These are phyloP conservation scores for Neosalanx taihuensis DNA, from an alignment of 2,797 vertebrate species.

Conservation along the genomic window DNA sequence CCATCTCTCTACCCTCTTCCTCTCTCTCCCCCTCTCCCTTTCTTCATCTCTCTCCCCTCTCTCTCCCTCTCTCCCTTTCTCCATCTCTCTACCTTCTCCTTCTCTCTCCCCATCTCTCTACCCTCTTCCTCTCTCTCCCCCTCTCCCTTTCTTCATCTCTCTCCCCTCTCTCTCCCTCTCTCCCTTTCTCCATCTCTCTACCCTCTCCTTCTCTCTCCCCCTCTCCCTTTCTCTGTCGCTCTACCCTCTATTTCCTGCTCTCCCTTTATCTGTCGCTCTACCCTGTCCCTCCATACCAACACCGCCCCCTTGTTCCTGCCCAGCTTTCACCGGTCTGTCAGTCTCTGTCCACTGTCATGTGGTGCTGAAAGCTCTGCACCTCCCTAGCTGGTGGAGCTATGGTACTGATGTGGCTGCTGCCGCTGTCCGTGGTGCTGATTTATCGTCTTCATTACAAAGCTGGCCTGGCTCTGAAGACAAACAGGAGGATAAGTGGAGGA, in stretches of 20 bases:
- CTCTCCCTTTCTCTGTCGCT: neutral
- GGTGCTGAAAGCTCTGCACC: neutral
- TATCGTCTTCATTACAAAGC: constrained; percentile 65
- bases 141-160: too few species aligned
- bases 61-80: constrained; percentile 24
- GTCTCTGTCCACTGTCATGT: neutral
- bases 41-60: neutral
- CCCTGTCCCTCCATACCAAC: constrained; percentile 43
- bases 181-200: constrained; percentile 1
- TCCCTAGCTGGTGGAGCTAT: too few species aligned
- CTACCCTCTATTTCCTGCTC: constrained; percentile 19
- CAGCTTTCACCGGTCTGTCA: constrained; percentile 39
- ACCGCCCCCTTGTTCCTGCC: too few species aligned
- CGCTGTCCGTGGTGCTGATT: constrained; percentile 70
- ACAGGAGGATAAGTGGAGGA: constrained; percentile 33
- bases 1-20: constrained; percentile 12
- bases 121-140: neutral
- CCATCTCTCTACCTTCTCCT: constrained; percentile 40
- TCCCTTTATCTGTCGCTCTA: constrained; percentile 30
- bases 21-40: neutral
- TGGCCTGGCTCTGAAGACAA: constrained; percentile 50
- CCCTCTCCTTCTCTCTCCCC: constrained; percentile 4
- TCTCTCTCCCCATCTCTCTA: neutral
- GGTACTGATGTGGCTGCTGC: neutral
- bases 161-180: neutral